A percentile compares a stretch with the other conserved stretches of the same genome.
phyloP scores from a whole-genome alignment of 2,797 vertebrate species.

The Oreochromis grahami region DNA sequence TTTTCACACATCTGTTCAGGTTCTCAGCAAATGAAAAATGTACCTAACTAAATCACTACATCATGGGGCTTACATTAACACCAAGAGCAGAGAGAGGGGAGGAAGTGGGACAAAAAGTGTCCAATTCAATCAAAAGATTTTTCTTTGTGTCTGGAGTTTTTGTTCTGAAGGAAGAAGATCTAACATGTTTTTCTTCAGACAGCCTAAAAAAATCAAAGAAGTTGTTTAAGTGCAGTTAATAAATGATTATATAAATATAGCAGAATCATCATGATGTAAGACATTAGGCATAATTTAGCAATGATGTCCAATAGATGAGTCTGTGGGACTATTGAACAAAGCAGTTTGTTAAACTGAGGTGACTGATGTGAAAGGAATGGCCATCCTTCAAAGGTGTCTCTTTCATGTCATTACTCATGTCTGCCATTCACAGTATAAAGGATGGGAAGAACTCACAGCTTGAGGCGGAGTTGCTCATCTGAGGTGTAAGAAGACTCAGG shows the following conservation, averaged over 20 bases:
- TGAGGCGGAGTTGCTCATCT: not conserved
- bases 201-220: not conserved
- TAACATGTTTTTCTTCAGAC: not conserved
- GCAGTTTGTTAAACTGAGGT: not conserved
- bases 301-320: not conserved
- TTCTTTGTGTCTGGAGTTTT: not conserved
- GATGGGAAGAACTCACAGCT: not conserved
- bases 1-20: too few relatives aligned
- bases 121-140: not conserved
- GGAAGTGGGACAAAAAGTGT: not conserved
- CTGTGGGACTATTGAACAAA: not conserved
- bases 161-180: not conserved
- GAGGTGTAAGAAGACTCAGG: not conserved
- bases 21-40: too few relatives aligned
- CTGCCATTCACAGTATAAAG: slow-evolving; percentile 17
- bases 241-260: not conserved
- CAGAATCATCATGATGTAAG: not conserved
- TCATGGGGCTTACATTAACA: too few relatives aligned
- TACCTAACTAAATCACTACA: too few relatives aligned
- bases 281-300: not conserved
- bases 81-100: too few relatives aligned
- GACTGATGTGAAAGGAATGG: not conserved
- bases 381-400: not conserved
- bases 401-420: not conserved
- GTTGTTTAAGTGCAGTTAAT: not conserved